These are phyloP conservation scores for Philereme vetulata DNA, from an alignment of 2,888 invertebrate genomes.

Conservation along the genomic window DNA sequence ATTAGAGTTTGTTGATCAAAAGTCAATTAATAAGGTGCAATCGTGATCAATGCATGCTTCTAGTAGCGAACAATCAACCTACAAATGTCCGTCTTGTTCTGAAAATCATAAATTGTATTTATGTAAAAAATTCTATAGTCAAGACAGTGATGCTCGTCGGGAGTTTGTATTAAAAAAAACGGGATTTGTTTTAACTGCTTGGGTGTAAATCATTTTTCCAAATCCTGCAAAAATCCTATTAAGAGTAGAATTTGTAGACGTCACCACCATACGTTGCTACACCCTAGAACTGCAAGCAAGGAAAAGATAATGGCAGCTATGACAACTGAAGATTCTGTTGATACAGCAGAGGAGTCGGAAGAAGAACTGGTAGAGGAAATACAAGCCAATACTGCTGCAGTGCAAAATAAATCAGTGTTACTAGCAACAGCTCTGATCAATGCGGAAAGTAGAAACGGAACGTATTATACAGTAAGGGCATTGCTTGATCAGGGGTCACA, in stretches of 20 bases:
- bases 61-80: background rate
- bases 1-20: constrained; percentile 9
- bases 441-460: background rate
- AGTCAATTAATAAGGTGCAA: constrained; percentile 1
- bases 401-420: too few relatives aligned
- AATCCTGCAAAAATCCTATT: too few relatives aligned
- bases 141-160: constrained; percentile 6
- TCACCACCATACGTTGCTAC: constrained; percentile 20
- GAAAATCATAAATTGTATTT: constrained; percentile 7
- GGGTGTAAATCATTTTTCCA: too few relatives aligned
- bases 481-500: constrained; percentile 28
- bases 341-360: background rate
- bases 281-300: constrained; percentile 14
- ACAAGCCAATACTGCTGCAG: too few relatives aligned
- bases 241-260: constrained; percentile 1
- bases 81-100: constrained; percentile 7
- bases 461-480: background rate
- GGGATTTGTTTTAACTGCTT: constrained; percentile 10
- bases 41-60: constrained; percentile 6
- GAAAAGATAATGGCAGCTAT: constrained; percentile 1
- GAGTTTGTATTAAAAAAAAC: constrained; percentile 4
- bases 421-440: too few relatives aligned
- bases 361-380: constrained; percentile 4
- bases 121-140: constrained; percentile 9
- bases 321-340: constrained; percentile 2